Evolutionary conservation across 2,888 invertebrate genomes (phyloP), one percentile per base, ranked within the genome.

Genomic region (Eudasyphora cyanicolor): DNA sequence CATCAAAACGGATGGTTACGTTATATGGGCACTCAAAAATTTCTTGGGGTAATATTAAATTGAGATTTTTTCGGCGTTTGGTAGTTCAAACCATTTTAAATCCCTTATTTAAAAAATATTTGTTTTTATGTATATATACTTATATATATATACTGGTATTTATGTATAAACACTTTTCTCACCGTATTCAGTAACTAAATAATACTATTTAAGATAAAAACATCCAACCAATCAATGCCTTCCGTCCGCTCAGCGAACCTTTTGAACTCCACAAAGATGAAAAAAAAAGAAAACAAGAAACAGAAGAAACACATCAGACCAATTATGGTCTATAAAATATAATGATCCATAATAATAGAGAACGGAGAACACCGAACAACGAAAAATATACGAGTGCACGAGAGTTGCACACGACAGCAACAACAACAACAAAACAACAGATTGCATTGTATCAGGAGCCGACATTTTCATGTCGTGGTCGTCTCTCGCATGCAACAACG

Each of bases 281-380:
- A 38, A 54, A 71, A 57, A 77, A 42, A 38, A 2, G 8, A 73
- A 70, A 82, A 62, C n/a, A 42, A 77, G 38, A 14, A 62, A 60
- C 1, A 67, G n/a, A n/a, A n/a, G n/a, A n/a, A 75, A n/a, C n/a
- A 57, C 54, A 71, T 32, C n/a, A 51, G 87, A 88, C 88, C 90
- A 89, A 89, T 89, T 89, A 89, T 90, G 88, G 89, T 76, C 91
- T 89, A 91, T 91, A 91, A 91, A 92, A 90, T 89, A 89, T 92
- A 91, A 91, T 91, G 91, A 89, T 89, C 89, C 89, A 88, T 91
- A 92, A 91, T 91, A 89, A 91, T 89, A 91, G 91, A 91, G 91
- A 88, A 87, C 73, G n/a, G n/a, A n/a, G n/a, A n/a, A n/a, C n/a
- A n/a, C n/a, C n/a, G n/a, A n/a, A n/a, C n/a, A n/a, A n/a, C n/a